Evolutionary conservation across 2,113 vertebrate species (phyloP), one percentile per base, ranked within the genome.

Genomic region (Macaca nemestrina): DNA sequence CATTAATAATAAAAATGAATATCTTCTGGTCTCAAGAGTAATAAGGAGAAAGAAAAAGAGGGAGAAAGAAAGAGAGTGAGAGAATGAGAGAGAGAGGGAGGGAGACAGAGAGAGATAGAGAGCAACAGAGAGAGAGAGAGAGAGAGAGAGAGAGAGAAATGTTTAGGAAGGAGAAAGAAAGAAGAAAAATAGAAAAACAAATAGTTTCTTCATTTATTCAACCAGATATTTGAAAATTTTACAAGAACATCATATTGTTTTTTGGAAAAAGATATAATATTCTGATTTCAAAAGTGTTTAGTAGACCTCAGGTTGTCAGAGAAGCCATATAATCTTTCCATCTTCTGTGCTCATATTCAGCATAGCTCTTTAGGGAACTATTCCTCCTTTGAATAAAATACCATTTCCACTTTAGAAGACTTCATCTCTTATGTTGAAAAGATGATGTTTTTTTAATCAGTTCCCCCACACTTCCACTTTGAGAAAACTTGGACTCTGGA

Each of bases 271-370:
- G 79, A 43, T 92, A 95, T 96, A 84, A 98, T 97, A 94, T 85
- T 97, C 81, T 67, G 68, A 98, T 75, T 94, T 76, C 72, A 48
- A 93, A 96, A 82, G 32, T 8, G 94, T 97, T 96, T 64, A 79
- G 75, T 92, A 96, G 96, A 98, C 90, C 80, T 95, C 72, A 97
- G 85, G 97, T 97, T 98, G 97, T 89, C 94, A 93, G 67, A 97
- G 88, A 40, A 70, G 96, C 94, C 40, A 79, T 20, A 40, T 96
- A 96, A 97, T 76, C 93, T 92, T 96, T 50, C 93, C 84, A 90
- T 97, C 98, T 97, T 94, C 78, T 22, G 84, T 95, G 95, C 85
- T 98, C 98, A 99, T 94, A 93, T 35, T 68, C 72, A 86, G 67
- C 61, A 55, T 50, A 98, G 86, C 76, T 94, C 18, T 95, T 98